phyloP scores from a whole-genome alignment of 2,113 vertebrate genomes.

The Saguinus midas region DNA sequence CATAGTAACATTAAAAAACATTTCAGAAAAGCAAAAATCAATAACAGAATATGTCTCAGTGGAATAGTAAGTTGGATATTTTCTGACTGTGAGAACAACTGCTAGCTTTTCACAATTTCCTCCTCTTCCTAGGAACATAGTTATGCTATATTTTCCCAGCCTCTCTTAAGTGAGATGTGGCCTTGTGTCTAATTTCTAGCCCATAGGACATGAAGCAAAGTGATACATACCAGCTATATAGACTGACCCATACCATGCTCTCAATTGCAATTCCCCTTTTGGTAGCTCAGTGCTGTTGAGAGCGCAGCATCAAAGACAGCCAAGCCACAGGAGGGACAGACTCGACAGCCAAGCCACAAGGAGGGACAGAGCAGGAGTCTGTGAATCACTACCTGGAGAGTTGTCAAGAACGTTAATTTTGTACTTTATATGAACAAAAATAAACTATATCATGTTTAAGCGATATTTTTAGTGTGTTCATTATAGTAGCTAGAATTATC shows the following conservation, averaged over 20 bases:
- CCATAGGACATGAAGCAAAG: not conserved
- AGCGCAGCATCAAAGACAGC: not conserved
- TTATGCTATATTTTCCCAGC: not conserved
- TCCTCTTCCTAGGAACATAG: not conserved
- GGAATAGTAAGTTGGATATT: not conserved
- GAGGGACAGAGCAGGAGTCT: not conserved
- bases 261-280: not conserved
- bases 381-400: not conserved
- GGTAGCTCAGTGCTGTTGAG: not conserved
- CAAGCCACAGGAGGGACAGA: not conserved
- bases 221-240: no score
- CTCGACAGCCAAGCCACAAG: no score
- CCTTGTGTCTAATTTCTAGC: not conserved
- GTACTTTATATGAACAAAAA: not conserved
- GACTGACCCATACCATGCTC: not conserved
- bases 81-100: not conserved
- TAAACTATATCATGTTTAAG: not conserved
- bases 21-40: not conserved
- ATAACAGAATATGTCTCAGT: not conserved
- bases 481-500: not conserved
- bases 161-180: not conserved
- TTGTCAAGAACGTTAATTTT: not conserved
- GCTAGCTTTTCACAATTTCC: not conserved
- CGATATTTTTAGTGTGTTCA: not conserved
- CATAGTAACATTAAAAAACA: not conserved